These are phyloP conservation scores for Yponomeuta plumbellus DNA, from an alignment of 2,888 invertebrate genomes.

Conservation along the genomic window DNA sequence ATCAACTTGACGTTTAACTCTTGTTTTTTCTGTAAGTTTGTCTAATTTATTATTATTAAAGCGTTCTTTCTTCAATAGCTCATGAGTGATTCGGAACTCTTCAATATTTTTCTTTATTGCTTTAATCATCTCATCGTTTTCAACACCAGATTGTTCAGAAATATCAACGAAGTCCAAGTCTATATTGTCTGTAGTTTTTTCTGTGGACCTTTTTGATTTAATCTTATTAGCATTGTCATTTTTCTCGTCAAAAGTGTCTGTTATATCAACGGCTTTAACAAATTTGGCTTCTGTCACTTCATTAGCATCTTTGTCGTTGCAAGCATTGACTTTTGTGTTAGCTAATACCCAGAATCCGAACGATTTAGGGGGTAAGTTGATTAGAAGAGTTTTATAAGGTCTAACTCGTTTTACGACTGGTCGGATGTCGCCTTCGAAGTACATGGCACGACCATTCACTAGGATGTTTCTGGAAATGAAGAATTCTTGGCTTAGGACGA, in stretches of 20 bases:
- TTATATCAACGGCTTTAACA: slow-evolving; percentile 23
- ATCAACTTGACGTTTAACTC: slow-evolving; percentile 25
- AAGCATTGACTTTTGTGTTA: slow-evolving; percentile 78
- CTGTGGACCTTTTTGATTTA: neutral
- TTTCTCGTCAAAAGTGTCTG: neutral
- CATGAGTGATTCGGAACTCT: neutral
- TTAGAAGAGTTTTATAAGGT: slow-evolving; percentile 69
- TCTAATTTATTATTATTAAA: slow-evolving; percentile 25
- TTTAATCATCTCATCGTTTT: slow-evolving; percentile 14
- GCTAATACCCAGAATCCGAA: slow-evolving; percentile 87
- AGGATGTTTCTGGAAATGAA: slow-evolving; percentile 70
- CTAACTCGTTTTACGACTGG: slow-evolving; percentile 71
- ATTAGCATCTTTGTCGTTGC: slow-evolving; percentile 41
- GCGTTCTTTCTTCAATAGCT: neutral
- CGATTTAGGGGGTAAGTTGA: slow-evolving; percentile 80
- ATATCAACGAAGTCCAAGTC: slow-evolving; percentile 23
- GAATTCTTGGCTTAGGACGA: neutral
- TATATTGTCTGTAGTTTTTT: neutral
- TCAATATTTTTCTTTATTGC: slow-evolving; percentile 27
- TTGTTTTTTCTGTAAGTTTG: slow-evolving; percentile 24
- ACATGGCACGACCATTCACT: slow-evolving; percentile 79
- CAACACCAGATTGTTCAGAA: slow-evolving; percentile 25
- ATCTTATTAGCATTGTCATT: neutral
- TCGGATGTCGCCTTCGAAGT: slow-evolving; percentile 74
- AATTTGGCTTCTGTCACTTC: slow-evolving; percentile 23